A percentile compares a stretch with the other conserved stretches of the same genome.
phyloP scores from a whole-genome alignment of 2,797 vertebrate genomes.

The Sebastolobus altivelis region DNA sequence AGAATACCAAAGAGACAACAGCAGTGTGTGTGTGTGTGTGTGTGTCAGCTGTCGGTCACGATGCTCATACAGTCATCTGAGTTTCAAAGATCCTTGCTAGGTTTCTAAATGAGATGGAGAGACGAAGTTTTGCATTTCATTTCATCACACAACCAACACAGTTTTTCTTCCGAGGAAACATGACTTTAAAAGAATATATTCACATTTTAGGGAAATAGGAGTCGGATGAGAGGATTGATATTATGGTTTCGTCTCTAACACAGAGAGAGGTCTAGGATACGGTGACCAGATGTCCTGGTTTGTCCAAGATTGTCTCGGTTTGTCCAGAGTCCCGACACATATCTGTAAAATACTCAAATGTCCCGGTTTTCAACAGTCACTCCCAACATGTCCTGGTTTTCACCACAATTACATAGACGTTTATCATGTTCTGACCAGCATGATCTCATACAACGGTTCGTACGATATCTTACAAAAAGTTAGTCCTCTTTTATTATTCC shows the following conservation, averaged over 20 bases:
- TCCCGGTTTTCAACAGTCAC: no score
- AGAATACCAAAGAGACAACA: slow-evolving; percentile 58
- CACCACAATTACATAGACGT: no score
- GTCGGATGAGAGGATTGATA: not conserved
- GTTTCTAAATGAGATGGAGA: not conserved
- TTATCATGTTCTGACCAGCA: no score
- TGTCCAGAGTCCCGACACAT: no score
- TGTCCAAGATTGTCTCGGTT: no score
- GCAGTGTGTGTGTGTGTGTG: slow-evolving; percentile 9
- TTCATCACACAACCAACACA: not conserved
- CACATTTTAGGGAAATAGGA: not conserved
- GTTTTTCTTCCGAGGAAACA: not conserved
- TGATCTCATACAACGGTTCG: no score
- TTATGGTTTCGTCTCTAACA: not conserved
- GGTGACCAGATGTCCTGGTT: no score
- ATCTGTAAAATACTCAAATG: no score
- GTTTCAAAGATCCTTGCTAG: not conserved
- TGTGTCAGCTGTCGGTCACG: not conserved
- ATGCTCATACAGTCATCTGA: not conserved
- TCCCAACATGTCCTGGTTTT: no score
- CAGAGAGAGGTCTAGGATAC: not conserved
- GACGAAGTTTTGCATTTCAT: not conserved
- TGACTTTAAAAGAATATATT: not conserved
- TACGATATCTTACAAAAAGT: no score
- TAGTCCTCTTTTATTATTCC: no score